A percentile compares a stretch with the other conserved stretches of the same genome.
Conservation (phyloP, 2,888 invertebrate genomes). For the Hartigia nigra region DNA sequence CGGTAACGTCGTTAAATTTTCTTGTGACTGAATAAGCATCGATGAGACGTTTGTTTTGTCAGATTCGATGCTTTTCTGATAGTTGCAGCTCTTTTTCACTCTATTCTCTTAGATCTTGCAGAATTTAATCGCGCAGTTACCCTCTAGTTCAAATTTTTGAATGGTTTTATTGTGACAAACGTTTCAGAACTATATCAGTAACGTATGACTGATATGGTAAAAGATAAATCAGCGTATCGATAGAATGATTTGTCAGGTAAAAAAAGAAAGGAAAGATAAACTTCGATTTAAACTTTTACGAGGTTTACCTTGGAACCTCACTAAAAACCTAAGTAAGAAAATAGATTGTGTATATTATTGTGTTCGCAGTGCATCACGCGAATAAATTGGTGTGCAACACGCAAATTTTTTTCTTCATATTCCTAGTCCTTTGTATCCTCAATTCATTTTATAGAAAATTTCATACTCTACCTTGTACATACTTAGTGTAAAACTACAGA, state of each 20-base stretch:
- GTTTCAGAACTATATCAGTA: not conserved
- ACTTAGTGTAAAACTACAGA: not conserved
- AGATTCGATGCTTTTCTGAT: not conserved
- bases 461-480: not conserved
- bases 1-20: not conserved
- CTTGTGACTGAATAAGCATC: not conserved
- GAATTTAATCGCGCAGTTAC: not conserved
- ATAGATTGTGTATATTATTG: conserved; percentile 15
- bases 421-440: not conserved
- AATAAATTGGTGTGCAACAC: conserved; percentile 24
- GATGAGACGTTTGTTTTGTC: not conserved
- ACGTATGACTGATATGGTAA: not conserved
- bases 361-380: conserved; percentile 14
- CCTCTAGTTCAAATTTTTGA: not conserved
- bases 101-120: not conserved
- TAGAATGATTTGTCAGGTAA: not conserved
- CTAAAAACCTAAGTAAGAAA: conserved; percentile 5
- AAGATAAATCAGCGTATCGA: not conserved
- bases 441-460: not conserved
- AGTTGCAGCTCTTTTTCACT: not conserved
- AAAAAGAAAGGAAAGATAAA: not conserved
- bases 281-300: not conserved
- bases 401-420: not conserved
- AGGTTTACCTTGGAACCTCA: not conserved
- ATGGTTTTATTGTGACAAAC: not conserved